Percentiles rank a stretch among this genome's conserved stretches.
Conservation (phyloP, 1,140 invertebrate genomes). For the Drosophila tristis region DNA sequence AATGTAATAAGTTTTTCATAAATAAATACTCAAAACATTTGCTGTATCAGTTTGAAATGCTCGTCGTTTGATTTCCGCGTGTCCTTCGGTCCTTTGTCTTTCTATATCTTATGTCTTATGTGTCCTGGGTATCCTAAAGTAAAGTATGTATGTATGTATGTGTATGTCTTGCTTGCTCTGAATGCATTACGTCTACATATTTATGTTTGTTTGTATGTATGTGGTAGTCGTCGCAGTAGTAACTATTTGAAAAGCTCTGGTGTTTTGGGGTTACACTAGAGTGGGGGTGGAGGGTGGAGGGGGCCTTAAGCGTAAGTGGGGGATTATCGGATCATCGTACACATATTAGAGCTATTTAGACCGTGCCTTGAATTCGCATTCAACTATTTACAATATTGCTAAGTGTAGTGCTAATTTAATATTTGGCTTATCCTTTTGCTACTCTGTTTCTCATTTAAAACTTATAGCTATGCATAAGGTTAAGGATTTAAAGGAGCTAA, state of each 20-base stretch:
- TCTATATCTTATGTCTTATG: not conserved
- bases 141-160: not conserved
- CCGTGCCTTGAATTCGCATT: constrained; percentile 59
- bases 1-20: constrained; percentile 56
- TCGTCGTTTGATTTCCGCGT: constrained; percentile 17
- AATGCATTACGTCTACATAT: constrained; percentile 36
- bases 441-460: constrained; percentile 61
- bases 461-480: constrained; percentile 40
- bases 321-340: constrained; percentile 20
- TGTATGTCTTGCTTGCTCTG: constrained; percentile 33
- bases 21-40: constrained; percentile 68
- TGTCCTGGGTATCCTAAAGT: constrained; percentile 19
- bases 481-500: not conserved
- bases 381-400: constrained; percentile 61
- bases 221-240: constrained; percentile 50
- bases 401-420: constrained; percentile 57
- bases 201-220: constrained; percentile 12
- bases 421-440: constrained; percentile 75
- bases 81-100: constrained; percentile 14
- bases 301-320: constrained; percentile 51
- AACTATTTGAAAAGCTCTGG: constrained; percentile 60
- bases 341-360: constrained; percentile 67
- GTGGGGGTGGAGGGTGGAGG: constrained; percentile 8
- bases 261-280: constrained; percentile 45
- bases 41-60: constrained; percentile 43